Conservation (phyloP, 2,797 vertebrate genomes). For the Anniella stebbinsi region DNA sequence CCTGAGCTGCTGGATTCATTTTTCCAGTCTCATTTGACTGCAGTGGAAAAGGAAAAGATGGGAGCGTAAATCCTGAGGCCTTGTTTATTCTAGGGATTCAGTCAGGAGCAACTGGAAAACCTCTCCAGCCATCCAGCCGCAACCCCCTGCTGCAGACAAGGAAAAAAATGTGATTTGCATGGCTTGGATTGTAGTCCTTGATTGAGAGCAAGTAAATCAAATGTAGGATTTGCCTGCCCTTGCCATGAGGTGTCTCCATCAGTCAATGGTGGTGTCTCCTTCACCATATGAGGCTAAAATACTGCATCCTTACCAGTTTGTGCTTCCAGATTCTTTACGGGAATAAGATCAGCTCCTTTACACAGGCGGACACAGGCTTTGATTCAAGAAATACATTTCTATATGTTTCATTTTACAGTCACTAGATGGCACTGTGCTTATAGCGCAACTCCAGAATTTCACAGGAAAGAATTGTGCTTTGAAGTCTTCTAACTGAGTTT, state of each 20-base stretch:
- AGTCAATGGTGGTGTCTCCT: not conserved
- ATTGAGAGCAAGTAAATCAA: not conserved
- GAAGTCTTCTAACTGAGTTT: too few species aligned
- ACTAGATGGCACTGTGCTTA: too few species aligned
- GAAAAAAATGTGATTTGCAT: not conserved
- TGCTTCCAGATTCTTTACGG: too few species aligned
- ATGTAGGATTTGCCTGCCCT: not conserved
- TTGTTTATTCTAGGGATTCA: constrained; percentile 19
- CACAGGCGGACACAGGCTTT: too few species aligned
- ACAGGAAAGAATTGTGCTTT: too few species aligned
- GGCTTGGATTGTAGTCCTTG: constrained; percentile 2
- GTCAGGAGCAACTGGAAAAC: constrained; percentile 5
- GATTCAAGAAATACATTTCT: too few species aligned
- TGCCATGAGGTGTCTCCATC: not conserved
- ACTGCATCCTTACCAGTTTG: too few species aligned
- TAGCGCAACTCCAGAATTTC: too few species aligned
- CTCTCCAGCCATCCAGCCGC: not conserved
- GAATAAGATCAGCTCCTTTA: too few species aligned
- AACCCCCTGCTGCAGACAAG: not conserved
- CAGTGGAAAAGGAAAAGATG: constrained; percentile 12
- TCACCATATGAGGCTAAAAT: too few species aligned
- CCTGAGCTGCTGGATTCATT: not conserved
- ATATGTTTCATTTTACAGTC: too few species aligned
- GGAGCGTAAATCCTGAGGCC: constrained; percentile 7
- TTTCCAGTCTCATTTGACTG: not conserved